Evolutionary conservation across 2,888 invertebrate genomes (phyloP).

Genomic region (Tryphoninae sp.): DNA sequence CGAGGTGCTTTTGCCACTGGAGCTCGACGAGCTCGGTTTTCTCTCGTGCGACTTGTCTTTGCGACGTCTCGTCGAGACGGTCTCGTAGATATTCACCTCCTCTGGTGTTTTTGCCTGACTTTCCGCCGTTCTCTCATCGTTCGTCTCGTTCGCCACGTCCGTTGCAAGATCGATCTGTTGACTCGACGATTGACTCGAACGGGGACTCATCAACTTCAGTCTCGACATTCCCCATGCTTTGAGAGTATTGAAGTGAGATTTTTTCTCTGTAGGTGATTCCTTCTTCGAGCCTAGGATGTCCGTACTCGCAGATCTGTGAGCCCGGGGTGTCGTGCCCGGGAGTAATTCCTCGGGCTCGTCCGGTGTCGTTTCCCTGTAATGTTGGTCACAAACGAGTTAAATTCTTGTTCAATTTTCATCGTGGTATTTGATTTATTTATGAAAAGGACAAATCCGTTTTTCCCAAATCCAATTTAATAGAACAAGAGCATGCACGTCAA

Average conservation of each 20-base stretch:
- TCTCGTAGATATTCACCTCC: conserved; percentile 86
- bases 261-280: conserved; percentile 85
- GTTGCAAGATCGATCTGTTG: conserved; percentile 71
- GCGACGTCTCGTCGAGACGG: conserved; percentile 85
- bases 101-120: conserved; percentile 72
- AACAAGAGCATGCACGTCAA: too few relatives aligned
- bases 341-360: conserved; percentile 74
- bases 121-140: conserved; percentile 62
- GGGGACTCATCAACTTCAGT: conserved; percentile 87
- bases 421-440: conserved; percentile 1
- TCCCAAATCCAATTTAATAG: too few relatives aligned
- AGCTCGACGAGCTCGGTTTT: conserved; percentile 89
- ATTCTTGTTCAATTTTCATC: not conserved
- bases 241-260: conserved; percentile 90
- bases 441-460: not conserved
- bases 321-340: conserved; percentile 70
- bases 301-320: conserved; percentile 83
- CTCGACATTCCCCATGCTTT: conserved; percentile 93
- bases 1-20: conserved; percentile 77
- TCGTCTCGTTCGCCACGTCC: conserved; percentile 65
- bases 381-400: conserved; percentile 8
- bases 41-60: conserved; percentile 89
- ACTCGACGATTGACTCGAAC: conserved; percentile 77
- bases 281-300: conserved; percentile 88
- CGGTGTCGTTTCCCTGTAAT: conserved; percentile 73